Evolutionary conservation across 2,888 invertebrate genomes (phyloP).

Genomic region (Stenoptilia bipunctidactyla): DNA sequence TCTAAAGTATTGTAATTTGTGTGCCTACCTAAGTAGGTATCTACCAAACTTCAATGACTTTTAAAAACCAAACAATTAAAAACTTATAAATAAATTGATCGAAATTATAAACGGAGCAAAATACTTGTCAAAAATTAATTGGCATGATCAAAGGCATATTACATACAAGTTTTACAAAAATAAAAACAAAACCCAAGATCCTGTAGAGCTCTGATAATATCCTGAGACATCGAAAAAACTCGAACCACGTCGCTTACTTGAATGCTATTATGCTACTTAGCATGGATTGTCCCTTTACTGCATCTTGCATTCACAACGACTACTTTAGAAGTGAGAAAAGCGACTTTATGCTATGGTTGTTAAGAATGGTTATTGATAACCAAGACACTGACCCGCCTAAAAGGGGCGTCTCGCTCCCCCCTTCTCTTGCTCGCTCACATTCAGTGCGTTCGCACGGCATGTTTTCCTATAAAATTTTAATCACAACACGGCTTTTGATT

Average conservation of each 20-base stretch:
- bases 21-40: no score
- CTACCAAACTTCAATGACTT: no score
- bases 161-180: no score
- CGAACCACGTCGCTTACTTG: constrained; percentile 37
- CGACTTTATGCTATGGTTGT: constrained; percentile 5
- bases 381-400: constrained; percentile 46
- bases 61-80: no score
- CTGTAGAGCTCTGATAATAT: constrained; percentile 18
- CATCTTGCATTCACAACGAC: constrained; percentile 54
- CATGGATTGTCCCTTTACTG: constrained; percentile 46
- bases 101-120: no score
- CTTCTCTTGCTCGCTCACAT: constrained; percentile 36
- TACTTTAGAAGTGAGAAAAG: constrained; percentile 9
- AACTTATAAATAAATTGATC: no score
- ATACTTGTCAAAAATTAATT: no score
- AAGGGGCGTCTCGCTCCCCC: constrained; percentile 63
- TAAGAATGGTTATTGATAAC: constrained; percentile 26
- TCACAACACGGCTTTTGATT: constrained; percentile 54
- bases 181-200: not conserved
- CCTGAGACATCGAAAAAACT: constrained; percentile 31
- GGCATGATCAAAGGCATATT: no score
- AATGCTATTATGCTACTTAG: constrained; percentile 44
- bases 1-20: no score
- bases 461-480: constrained; percentile 63
- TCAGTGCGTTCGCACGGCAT: constrained; percentile 53